Conservation (phyloP, 35 echinoderm and acorn worm species). For the Holothuria glaberrima region DNA sequence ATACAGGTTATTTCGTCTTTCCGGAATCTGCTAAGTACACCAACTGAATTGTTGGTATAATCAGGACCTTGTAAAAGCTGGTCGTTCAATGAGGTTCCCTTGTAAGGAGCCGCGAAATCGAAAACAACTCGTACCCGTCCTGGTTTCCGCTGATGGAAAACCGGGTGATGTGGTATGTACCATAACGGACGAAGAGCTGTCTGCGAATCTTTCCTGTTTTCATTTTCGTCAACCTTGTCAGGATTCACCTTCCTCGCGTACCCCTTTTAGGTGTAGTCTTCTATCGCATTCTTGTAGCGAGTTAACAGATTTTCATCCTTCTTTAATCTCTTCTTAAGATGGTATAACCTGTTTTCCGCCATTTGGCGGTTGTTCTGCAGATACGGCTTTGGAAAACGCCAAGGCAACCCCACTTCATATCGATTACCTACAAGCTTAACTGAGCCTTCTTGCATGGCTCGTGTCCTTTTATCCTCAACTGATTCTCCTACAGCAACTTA, state of each 20-base stretch:
- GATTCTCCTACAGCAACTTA: background rate
- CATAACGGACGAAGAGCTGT: conserved; percentile 53
- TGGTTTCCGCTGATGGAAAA: conserved; percentile 60
- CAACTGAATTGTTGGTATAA: conserved; percentile 33
- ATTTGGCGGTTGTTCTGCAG: too few relatives aligned
- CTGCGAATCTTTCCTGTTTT: background rate
- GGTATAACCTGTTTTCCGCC: too few relatives aligned
- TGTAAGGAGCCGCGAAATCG: conserved; percentile 66
- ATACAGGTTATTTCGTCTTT: background rate
- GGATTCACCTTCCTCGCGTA: background rate
- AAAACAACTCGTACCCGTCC: conserved; percentile 66
- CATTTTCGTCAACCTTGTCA: background rate
- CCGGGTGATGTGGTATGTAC: conserved; percentile 78
- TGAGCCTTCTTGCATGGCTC: too few relatives aligned
- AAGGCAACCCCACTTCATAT: too few relatives aligned
- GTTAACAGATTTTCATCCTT: too few relatives aligned
- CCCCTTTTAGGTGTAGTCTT: background rate
- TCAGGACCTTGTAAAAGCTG: conserved; percentile 46
- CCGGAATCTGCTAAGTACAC: conserved; percentile 35
- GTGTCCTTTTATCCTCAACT: background rate
- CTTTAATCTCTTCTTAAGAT: too few relatives aligned
- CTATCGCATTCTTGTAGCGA: background rate
- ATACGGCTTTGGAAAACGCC: too few relatives aligned
- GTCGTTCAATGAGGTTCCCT: conserved; percentile 58
- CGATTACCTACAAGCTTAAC: too few relatives aligned